Evolutionary conservation across 2,113 vertebrate genomes (phyloP).

Genomic region (Progne subis): DNA sequence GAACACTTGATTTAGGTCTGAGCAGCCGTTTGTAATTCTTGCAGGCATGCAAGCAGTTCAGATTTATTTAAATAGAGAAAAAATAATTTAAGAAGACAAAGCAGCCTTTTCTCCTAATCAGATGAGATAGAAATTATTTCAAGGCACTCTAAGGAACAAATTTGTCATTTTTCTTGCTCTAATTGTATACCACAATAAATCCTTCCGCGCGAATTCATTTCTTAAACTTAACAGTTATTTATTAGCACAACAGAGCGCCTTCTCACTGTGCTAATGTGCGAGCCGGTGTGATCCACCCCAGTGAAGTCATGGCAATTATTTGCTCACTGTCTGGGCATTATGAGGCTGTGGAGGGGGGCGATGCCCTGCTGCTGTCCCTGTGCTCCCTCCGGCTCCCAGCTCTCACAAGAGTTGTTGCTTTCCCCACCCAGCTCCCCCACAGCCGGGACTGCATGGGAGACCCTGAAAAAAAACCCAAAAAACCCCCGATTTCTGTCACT

Average conservation of each 20-base stretch:
- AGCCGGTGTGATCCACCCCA: fast-evolving
- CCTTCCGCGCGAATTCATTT: background rate
- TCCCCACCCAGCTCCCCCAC: background rate
- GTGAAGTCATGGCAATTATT: fast-evolving
- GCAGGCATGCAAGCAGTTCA: background rate
- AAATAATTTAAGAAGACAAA: conserved; percentile 43
- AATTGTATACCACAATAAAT: background rate
- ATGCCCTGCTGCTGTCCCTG: background rate
- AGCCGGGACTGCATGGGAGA: background rate
- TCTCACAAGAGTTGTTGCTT: fast-evolving
- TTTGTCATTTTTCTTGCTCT: conserved; percentile 22
- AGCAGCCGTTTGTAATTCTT: conserved; percentile 41
- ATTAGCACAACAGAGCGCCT: background rate
- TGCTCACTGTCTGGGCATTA: fast-evolving
- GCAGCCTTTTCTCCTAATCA: conserved; percentile 27
- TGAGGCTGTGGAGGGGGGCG: fast-evolving
- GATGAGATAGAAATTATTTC: conserved; percentile 26
- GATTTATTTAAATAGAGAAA: conserved; percentile 38
- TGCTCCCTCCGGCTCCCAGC: background rate
- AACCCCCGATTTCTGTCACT: background rate
- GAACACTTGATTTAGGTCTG: conserved; percentile 49
- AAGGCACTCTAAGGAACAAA: background rate
- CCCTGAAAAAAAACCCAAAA: too few relatives aligned
- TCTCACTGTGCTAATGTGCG: background rate
- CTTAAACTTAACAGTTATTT: background rate